Conservation (phyloP, 23 tunicate species). For the Ascidia mentula region DNA sequence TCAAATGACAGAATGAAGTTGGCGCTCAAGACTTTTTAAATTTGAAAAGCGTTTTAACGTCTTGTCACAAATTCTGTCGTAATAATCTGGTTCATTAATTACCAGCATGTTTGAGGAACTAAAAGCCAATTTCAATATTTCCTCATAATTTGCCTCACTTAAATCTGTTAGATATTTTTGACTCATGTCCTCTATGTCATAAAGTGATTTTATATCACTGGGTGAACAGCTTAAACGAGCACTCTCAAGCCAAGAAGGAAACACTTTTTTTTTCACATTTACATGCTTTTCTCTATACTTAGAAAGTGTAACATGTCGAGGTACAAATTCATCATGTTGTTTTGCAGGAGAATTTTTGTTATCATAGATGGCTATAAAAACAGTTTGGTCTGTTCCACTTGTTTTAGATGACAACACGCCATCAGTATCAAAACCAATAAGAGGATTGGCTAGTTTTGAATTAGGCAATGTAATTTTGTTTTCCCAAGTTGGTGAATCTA, state of each 20-base stretch:
- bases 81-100: not conserved
- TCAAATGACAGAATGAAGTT: too few species aligned
- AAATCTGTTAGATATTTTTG: not conserved
- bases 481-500: constrained; percentile 4
- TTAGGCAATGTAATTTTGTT: not conserved
- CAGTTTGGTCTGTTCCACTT: not conserved
- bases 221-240: not conserved
- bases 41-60: not conserved
- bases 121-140: too few species aligned
- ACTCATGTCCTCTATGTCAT: not conserved
- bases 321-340: not conserved
- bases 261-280: not conserved
- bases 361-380: too few species aligned
- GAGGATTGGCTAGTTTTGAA: not conserved
- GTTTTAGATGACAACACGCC: not conserved
- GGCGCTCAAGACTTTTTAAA: not conserved
- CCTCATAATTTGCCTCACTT: not conserved
- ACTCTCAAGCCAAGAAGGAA: not conserved
- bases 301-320: not conserved
- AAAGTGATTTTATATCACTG: not conserved
- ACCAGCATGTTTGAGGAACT: too few species aligned
- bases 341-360: not conserved
- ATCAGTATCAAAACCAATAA: not conserved
- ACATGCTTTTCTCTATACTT: not conserved
- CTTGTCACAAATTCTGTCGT: not conserved